phyloP scores from a whole-genome alignment of 2,113 vertebrate species.

The Amphilophus citrinellus region DNA sequence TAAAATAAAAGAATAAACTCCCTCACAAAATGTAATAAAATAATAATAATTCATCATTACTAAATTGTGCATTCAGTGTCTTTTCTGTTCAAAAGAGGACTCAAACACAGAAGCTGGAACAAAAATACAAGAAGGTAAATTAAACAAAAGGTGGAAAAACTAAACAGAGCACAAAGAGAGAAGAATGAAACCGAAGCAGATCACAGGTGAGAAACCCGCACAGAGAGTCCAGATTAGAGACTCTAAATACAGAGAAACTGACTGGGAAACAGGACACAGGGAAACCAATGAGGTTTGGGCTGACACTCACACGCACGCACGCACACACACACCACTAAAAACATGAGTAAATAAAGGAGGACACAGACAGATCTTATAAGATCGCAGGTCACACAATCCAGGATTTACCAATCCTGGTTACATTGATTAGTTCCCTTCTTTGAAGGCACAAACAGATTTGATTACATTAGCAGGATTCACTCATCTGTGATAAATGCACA shows the following conservation, averaged over 20 bases:
- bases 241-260: background rate
- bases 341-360: background rate
- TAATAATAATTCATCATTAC: accelerated
- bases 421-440: background rate
- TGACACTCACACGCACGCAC: background rate
- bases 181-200: background rate
- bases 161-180: background rate
- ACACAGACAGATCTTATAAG: background rate
- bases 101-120: background rate
- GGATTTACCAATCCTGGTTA: accelerated
- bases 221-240: background rate
- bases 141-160: background rate
- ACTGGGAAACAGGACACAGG: slow-evolving; percentile 2
- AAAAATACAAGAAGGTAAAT: background rate
- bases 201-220: accelerated
- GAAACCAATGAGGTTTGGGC: slow-evolving; percentile 1
- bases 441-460: accelerated
- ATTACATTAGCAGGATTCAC: background rate
- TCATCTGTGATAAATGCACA: background rate
- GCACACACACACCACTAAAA: background rate
- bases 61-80: background rate
- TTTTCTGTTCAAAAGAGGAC: background rate
- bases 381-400: background rate
- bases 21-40: background rate
- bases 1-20: background rate